Conservation (phyloP, 2,113 vertebrate species). For the Notothenia coriiceps region DNA sequence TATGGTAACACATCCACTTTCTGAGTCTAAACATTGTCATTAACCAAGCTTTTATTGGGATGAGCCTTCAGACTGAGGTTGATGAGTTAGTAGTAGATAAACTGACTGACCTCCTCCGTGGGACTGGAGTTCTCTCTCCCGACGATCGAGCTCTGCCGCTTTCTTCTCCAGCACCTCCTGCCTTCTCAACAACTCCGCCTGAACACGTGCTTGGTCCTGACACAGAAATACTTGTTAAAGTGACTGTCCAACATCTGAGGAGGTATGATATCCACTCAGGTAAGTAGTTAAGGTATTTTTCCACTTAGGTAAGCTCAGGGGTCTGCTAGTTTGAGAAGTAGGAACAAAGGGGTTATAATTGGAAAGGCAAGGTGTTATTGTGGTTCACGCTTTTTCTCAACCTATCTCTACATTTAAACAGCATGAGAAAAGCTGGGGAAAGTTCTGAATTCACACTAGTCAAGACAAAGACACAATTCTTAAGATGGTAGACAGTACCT, state of each 20-base stretch:
- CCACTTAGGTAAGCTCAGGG: conserved; percentile 23
- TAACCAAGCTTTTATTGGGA: background rate
- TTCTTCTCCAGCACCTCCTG: conserved; percentile 99
- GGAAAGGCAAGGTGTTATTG: conserved; percentile 27
- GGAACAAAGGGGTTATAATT: background rate
- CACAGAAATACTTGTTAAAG: conserved; percentile 27
- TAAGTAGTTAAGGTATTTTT: conserved; percentile 24
- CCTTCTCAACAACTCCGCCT: conserved; percentile 94
- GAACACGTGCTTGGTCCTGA: conserved; percentile 94
- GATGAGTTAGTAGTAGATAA: background rate
- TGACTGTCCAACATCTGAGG: conserved; percentile 16
- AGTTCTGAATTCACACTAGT: conserved; percentile 7
- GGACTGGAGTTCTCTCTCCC: conserved; percentile 96
- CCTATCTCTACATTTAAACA: conserved; percentile 4
- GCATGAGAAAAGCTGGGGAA: conserved; percentile 13
- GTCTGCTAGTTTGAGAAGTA: conserved; percentile 24
- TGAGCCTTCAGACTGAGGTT: conserved; percentile 13
- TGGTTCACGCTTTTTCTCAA: conserved; percentile 21
- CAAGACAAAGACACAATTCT: conserved; percentile 17
- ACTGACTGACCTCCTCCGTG: conserved; percentile 88
- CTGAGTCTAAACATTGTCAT: background rate
- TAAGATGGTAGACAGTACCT: conserved; percentile 57
- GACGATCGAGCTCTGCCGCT: conserved; percentile 97
- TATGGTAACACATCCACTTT: background rate
- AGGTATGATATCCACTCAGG: conserved; percentile 14